Conservation (phyloP, 2,888 invertebrate genomes). For the Drosophila testacea region DNA sequence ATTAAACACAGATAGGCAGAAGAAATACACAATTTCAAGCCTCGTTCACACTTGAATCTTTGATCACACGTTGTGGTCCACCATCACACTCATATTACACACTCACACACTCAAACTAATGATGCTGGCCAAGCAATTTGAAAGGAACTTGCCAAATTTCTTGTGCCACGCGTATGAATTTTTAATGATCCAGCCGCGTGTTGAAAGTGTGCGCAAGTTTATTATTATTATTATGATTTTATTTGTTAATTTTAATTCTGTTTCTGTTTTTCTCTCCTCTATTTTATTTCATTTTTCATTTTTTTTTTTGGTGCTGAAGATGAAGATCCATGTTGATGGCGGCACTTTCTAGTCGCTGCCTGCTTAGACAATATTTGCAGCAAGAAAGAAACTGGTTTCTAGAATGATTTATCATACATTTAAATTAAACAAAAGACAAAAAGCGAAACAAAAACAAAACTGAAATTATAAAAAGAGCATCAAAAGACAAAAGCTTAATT, state of each 20-base stretch:
- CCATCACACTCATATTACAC: conserved; percentile 3
- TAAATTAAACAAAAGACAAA: conserved; percentile 67
- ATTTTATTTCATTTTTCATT: background rate
- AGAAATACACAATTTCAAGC: conserved; percentile 34
- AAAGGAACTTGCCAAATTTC: conserved; percentile 69
- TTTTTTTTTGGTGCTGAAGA: conserved; percentile 36
- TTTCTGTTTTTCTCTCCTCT: conserved; percentile 5
- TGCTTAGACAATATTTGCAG: conserved; percentile 52
- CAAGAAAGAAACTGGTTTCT: conserved; percentile 72
- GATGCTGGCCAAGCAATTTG: conserved; percentile 36
- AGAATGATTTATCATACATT: conserved; percentile 79
- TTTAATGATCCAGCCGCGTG: conserved; percentile 70
- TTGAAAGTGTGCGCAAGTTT: conserved; percentile 70
- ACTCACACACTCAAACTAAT: conserved; percentile 7
- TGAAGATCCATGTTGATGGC: conserved; percentile 67
- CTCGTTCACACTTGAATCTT: conserved; percentile 38
- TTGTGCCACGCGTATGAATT: conserved; percentile 79
- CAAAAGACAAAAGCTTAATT: conserved; percentile 70
- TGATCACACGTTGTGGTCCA: conserved; percentile 13
- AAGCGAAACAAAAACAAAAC: conserved; percentile 22
- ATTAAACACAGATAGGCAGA: conserved; percentile 44
- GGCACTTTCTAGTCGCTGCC: conserved; percentile 76
- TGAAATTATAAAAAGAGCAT: conserved; percentile 44
- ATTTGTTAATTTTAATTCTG: conserved; percentile 41
- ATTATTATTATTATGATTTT: conserved; percentile 48